Conservation (phyloP, 2,888 invertebrate genomes). For the Bruchidius siliquastri region DNA sequence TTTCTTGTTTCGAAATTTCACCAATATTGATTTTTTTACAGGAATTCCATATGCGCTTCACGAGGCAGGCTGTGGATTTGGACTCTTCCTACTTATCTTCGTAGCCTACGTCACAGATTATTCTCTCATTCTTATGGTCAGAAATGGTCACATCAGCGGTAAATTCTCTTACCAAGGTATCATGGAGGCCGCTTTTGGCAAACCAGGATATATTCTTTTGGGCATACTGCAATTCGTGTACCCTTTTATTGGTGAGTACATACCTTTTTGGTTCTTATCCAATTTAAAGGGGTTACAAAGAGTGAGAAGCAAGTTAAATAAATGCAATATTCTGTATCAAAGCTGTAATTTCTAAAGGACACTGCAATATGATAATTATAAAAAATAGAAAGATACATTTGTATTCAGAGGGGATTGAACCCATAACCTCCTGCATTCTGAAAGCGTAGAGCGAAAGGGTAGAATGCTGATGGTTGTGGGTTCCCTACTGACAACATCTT, state of each 20-base stretch:
- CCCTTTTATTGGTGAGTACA: constrained; percentile 69
- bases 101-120: constrained; percentile 78
- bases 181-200: constrained; percentile 77
- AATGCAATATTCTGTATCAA: too few species aligned
- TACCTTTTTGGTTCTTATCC: too few species aligned
- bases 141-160: constrained; percentile 69
- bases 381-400: too few species aligned
- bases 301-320: too few species aligned
- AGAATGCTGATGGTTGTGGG: too few species aligned
- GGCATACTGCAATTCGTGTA: constrained; percentile 75
- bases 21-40: constrained; percentile 28
- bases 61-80: constrained; percentile 75
- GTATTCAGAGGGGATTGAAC: too few species aligned
- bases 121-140: constrained; percentile 73
- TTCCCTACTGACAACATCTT: too few species aligned
- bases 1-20: neutral
- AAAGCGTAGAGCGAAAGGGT: too few species aligned
- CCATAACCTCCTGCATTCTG: too few species aligned
- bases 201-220: constrained; percentile 69
- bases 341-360: too few species aligned
- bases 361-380: too few species aligned
- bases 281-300: too few species aligned
- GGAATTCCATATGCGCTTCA: constrained; percentile 77
- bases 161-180: constrained; percentile 73
- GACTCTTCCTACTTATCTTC: constrained; percentile 62